phyloP scores from a whole-genome alignment of 2,888 invertebrate species.

The Oscheius sp. region DNA sequence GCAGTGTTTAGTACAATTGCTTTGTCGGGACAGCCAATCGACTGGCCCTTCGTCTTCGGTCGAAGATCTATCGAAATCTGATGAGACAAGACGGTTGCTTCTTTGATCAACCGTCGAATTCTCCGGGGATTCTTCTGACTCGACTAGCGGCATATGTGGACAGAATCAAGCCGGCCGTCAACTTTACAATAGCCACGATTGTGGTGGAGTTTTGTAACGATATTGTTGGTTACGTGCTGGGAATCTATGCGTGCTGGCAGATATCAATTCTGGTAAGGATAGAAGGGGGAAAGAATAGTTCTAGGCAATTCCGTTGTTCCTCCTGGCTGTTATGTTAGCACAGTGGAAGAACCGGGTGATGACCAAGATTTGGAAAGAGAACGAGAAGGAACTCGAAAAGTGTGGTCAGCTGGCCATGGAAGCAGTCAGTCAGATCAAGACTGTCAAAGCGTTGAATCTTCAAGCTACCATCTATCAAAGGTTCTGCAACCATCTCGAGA shows the following conservation, averaged over 20 bases:
- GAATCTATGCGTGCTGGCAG: constrained; percentile 72
- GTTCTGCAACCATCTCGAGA: constrained; percentile 52
- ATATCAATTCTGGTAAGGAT: constrained; percentile 68
- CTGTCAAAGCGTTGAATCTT: constrained; percentile 71
- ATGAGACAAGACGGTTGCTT: constrained; percentile 72
- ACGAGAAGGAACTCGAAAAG: constrained; percentile 73
- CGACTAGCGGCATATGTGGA: constrained; percentile 73
- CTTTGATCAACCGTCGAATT: constrained; percentile 71
- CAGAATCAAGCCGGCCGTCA: constrained; percentile 68
- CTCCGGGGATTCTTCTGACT: constrained; percentile 71
- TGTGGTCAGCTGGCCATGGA: constrained; percentile 70
- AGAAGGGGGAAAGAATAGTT: background rate
- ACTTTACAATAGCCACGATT: background rate
- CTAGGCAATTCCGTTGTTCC: constrained; percentile 70
- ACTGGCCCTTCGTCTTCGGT: constrained; percentile 71
- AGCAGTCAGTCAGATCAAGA: constrained; percentile 72
- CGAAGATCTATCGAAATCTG: constrained; percentile 71
- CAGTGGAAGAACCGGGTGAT: constrained; percentile 71
- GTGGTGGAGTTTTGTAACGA: background rate
- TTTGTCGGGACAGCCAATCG: constrained; percentile 71
- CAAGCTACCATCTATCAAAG: constrained; percentile 70
- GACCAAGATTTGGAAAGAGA: constrained; percentile 72
- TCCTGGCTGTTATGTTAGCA: constrained; percentile 70
- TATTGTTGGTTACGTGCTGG: constrained; percentile 57
- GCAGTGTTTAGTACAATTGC: background rate